phyloP scores from a whole-genome alignment of 2,888 invertebrate genomes.

The Apotomis turbidana region DNA sequence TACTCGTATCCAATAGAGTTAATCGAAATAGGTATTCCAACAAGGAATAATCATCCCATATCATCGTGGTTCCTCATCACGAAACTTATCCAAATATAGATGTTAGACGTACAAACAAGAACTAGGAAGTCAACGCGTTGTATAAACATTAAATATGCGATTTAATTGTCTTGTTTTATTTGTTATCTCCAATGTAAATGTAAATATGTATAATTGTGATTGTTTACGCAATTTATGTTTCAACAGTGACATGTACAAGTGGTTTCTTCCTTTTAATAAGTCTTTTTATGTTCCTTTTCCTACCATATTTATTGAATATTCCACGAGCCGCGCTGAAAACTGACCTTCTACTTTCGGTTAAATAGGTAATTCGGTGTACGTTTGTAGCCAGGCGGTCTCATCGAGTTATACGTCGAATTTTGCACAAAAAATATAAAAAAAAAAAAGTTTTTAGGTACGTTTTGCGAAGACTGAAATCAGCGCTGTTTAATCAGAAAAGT shows the following conservation, averaged over 20 bases:
- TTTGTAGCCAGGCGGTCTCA: no score
- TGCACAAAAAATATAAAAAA: no score
- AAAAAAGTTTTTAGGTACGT: no score
- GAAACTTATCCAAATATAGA: conserved; percentile 37
- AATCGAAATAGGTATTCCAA: neutral
- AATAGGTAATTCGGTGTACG: no score
- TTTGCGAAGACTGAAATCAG: no score
- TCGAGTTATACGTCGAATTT: no score
- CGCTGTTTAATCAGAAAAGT: no score
- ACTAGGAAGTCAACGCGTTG: conserved; percentile 36
- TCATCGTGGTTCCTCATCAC: conserved; percentile 37
- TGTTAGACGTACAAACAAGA: conserved; percentile 26
- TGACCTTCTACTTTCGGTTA: no score
- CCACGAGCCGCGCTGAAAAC: no score
- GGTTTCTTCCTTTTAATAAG: conserved; percentile 8
- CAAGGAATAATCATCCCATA: conserved; percentile 16
- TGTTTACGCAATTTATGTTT: conserved; percentile 15
- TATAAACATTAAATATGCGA: conserved; percentile 31
- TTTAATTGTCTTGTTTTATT: conserved; percentile 41
- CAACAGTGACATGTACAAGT: neutral
- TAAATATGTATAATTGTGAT: conserved; percentile 33
- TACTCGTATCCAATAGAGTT: conserved; percentile 14
- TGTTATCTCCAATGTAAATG: conserved; percentile 35
- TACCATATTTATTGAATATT: neutral
- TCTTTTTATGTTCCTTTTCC: neutral